Evolutionary conservation across 2,888 invertebrate genomes (phyloP).

Genomic region (Doris montereyensis): DNA sequence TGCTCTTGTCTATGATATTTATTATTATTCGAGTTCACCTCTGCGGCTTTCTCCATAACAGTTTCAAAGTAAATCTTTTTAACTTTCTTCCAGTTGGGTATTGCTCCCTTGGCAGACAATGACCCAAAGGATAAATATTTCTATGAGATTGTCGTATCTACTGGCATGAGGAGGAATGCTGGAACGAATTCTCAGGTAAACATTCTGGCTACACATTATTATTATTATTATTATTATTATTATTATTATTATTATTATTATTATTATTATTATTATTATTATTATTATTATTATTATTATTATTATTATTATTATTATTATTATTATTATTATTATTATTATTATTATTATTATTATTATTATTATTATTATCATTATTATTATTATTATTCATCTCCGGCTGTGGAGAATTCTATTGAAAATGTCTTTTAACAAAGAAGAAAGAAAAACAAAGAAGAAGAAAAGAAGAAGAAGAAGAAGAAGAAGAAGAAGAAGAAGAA

Average conservation of each 20-base stretch:
- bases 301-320: slow-evolving; percentile 1
- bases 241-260: too few species aligned
- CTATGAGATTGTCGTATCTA: slow-evolving; percentile 74
- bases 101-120: slow-evolving; percentile 73
- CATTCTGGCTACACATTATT: not conserved
- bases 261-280: too few species aligned
- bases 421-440: too few species aligned
- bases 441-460: too few species aligned
- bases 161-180: slow-evolving; percentile 71
- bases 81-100: slow-evolving; percentile 68
- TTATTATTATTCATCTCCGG: too few species aligned
- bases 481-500: too few species aligned
- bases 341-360: too few species aligned
- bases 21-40: too few species aligned
- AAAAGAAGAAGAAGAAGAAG: not conserved
- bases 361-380: not conserved
- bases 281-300: slow-evolving; percentile 4
- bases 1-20: too few species aligned
- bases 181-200: slow-evolving; percentile 71
- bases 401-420: not conserved
- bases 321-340: not conserved
- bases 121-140: slow-evolving; percentile 73
- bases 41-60: too few species aligned
- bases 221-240: too few species aligned
- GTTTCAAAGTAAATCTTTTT: too few species aligned